A percentile compares a stretch with the other conserved stretches of the same genome.
phyloP scores from a whole-genome alignment of 2,888 invertebrate genomes.

The Xestoiulus laeticollis region DNA sequence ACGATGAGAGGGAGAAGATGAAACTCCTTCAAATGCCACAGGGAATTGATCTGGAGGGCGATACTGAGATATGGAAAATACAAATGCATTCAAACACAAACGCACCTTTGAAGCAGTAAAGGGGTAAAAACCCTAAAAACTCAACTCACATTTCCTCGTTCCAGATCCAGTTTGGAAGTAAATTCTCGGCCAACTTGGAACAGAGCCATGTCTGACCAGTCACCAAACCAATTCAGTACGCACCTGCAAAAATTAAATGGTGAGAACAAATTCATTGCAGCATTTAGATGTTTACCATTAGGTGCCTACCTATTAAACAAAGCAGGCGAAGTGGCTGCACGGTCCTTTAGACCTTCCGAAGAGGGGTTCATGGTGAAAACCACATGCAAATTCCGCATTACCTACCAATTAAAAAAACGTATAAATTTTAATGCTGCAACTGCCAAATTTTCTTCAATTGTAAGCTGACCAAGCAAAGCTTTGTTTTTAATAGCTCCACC shows the following conservation, averaged over 20 bases:
- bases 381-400: slow-evolving; percentile 98
- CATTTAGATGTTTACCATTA: too few relatives aligned
- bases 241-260: too few relatives aligned
- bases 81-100: too few relatives aligned
- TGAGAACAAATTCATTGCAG: too few relatives aligned
- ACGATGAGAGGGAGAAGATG: slow-evolving; percentile 81
- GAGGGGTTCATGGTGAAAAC: slow-evolving; percentile 99
- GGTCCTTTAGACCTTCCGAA: slow-evolving; percentile 96
- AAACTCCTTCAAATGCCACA: slow-evolving; percentile 73
- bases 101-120: too few relatives aligned
- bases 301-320: slow-evolving; percentile 83
- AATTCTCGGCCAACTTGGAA: slow-evolving; percentile 97
- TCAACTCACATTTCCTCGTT: slow-evolving; percentile 71
- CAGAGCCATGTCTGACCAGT: slow-evolving; percentile 96
- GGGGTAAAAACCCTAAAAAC: too few relatives aligned
- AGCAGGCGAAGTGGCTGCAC: slow-evolving; percentile 98
- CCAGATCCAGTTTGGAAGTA: slow-evolving; percentile 93
- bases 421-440: too few relatives aligned
- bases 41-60: slow-evolving; percentile 90
- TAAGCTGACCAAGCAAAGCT: too few relatives aligned
- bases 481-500: too few relatives aligned
- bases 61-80: slow-evolving; percentile 72
- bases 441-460: too few relatives aligned
- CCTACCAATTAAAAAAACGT: slow-evolving; percentile 72
- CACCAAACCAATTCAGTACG: slow-evolving; percentile 99